Evolutionary conservation across 1,140 invertebrate species (phyloP), one percentile per base, ranked within the genome.

Genomic region (Drosophila kanapiae): DNA sequence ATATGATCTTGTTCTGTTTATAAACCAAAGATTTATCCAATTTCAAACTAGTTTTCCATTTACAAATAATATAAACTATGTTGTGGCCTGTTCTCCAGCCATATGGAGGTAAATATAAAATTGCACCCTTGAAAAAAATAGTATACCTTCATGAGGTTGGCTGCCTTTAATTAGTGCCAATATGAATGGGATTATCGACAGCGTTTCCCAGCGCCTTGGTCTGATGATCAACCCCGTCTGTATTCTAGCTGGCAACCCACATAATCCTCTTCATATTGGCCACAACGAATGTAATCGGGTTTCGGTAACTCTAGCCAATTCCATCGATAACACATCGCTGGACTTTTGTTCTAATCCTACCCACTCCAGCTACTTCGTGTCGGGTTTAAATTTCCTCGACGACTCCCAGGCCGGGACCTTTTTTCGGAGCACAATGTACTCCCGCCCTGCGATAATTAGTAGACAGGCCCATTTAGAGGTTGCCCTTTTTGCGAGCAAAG

Each of bases 391-490:
- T 74, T 68, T 54, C 57, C 64, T 43, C 60, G 16, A 23, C 37
- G n/a, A 6, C 37, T 45, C 23, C 23, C 23, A 23, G 18, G 29
- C 23, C 48, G 40, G 35, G 49, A 64, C 71, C 63, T 59, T 77
- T 85, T 16, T 75, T 65, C 33, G 53, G 48, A 67, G 37, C 42
- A 65, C 37, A 65, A 16, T 37, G 51, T 63, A 51, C 82, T 82
- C 53, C 53, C 82, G 83, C 83, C 83, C 80, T 47, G 60, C 48
- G 77, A 80, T 88, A 87, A 87, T 87, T 87, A 87, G 84, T 80
- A 74, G 84, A 84, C 61, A 75, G 69, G 60, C 56, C 84, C 84
- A 81, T 84, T 84, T 85, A 72, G 77, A 77, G 81, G 69, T 57
- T 82, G 62, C 31, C 80, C 80, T 74, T 80, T 47, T 75, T 53